These are phyloP conservation scores for Drosophila erecta DNA, from an alignment of 1,140 invertebrate genomes.

Conservation along the genomic window DNA sequence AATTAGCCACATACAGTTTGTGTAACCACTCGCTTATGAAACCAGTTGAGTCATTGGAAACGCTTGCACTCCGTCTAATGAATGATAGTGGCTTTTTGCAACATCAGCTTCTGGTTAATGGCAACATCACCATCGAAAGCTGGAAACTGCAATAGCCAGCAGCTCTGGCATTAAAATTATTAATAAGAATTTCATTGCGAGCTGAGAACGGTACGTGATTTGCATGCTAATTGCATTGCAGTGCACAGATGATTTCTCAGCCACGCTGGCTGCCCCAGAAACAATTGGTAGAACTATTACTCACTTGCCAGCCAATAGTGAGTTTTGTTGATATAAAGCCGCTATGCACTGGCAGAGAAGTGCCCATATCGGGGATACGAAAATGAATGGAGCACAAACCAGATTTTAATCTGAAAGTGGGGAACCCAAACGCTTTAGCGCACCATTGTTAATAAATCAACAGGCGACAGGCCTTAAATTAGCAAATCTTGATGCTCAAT, in stretches of 20 bases:
- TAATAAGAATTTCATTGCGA: conserved; percentile 69
- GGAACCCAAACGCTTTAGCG: conserved; percentile 1
- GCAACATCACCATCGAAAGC: conserved; percentile 26
- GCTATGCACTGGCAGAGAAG: neutral
- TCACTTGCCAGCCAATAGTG: conserved; percentile 33
- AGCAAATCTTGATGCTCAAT: conserved; percentile 23
- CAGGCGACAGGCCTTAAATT: conserved; percentile 10
- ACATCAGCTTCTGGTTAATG: conserved; percentile 43
- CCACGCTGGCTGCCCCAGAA: conserved; percentile 45
- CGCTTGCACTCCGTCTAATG: conserved; percentile 6
- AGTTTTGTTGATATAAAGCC: conserved; percentile 14
- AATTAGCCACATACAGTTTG: conserved; percentile 31
- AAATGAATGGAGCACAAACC: neutral
- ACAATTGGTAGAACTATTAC: conserved; percentile 59
- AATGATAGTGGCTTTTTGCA: conserved; percentile 14
- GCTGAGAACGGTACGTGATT: conserved; percentile 66
- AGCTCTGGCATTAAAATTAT: conserved; percentile 52
- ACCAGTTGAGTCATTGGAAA: conserved; percentile 46
- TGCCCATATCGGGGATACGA: neutral
- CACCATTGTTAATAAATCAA: conserved; percentile 7
- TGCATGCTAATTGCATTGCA: conserved; percentile 70
- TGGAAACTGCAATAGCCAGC: conserved; percentile 47
- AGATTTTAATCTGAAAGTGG: neutral
- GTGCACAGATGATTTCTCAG: conserved; percentile 18
- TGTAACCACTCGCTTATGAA: conserved; percentile 23